These are phyloP conservation scores for Nycteola revayana DNA, from an alignment of 2,888 invertebrate genomes.

Conservation along the genomic window DNA sequence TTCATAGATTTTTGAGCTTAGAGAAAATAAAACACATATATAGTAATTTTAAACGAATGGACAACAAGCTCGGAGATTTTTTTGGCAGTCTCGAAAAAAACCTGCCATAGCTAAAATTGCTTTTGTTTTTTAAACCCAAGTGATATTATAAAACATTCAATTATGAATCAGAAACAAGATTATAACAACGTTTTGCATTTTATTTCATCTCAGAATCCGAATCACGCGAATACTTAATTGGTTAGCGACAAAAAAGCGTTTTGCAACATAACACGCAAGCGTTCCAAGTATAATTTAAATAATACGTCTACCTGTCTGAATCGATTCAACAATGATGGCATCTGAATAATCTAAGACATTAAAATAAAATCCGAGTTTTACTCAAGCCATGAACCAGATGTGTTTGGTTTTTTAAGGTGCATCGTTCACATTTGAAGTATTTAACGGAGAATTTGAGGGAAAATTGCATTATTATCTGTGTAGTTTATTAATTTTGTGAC, in stretches of 20 bases:
- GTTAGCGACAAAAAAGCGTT: slow-evolving; percentile 69
- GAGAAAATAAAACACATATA: too few species aligned
- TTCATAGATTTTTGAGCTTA: too few species aligned
- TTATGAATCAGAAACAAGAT: slow-evolving; percentile 30
- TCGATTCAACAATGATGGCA: slow-evolving; percentile 55
- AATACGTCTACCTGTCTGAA: slow-evolving; percentile 65
- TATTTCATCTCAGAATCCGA: slow-evolving; percentile 51
- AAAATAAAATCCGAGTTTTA: slow-evolving; percentile 36
- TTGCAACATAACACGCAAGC: slow-evolving; percentile 67
- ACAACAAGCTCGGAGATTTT: too few species aligned
- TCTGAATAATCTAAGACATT: slow-evolving; percentile 51
- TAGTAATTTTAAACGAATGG: too few species aligned
- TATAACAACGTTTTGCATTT: slow-evolving; percentile 29
- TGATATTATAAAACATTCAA: slow-evolving; percentile 25
- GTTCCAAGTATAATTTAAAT: slow-evolving; percentile 62
- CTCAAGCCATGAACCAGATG: slow-evolving; percentile 25
- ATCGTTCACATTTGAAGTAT: too few species aligned
- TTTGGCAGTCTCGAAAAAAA: too few species aligned
- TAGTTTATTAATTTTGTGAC: too few species aligned
- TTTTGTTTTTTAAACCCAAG: slow-evolving; percentile 22
- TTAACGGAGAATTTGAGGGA: background rate
- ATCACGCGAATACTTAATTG: slow-evolving; percentile 74
- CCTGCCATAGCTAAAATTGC: too few species aligned
- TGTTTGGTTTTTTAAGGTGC: too few species aligned
- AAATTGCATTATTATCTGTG: too few species aligned